phyloP scores from a whole-genome alignment of 2,888 invertebrate genomes.

The Pteria penguin region DNA sequence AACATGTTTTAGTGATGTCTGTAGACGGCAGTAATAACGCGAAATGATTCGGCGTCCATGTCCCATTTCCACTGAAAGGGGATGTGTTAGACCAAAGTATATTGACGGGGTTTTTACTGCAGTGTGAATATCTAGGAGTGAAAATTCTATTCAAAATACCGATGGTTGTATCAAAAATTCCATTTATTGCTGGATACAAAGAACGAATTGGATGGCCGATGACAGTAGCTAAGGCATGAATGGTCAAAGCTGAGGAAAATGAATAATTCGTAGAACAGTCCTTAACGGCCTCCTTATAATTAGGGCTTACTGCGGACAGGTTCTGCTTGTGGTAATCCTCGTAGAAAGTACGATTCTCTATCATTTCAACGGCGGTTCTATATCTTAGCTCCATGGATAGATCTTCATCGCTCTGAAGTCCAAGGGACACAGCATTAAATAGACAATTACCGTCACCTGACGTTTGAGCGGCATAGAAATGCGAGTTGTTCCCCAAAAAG shows the following conservation, averaged over 20 bases:
- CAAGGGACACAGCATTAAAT: slow-evolving; percentile 3
- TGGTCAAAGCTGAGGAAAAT: no score
- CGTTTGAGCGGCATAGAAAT: no score
- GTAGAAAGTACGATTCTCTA: neutral
- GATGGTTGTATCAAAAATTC: slow-evolving; percentile 1
- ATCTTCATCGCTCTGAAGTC: neutral
- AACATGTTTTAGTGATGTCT: neutral
- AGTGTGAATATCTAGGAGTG: no score
- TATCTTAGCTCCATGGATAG: neutral
- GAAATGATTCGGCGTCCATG: no score
- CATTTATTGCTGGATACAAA: slow-evolving; percentile 1
- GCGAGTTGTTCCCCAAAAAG: no score
- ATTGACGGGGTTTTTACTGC: slow-evolving; percentile 3
- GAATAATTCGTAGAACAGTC: neutral
- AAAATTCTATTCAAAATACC: no score
- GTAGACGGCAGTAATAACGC: no score
- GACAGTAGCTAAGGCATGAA: slow-evolving; percentile 5
- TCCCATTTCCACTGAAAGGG: neutral
- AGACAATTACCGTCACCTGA: slow-evolving; percentile 9
- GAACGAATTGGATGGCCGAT: neutral
- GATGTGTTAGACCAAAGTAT: slow-evolving; percentile 9
- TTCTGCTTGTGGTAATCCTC: neutral
- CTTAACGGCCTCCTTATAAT: neutral
- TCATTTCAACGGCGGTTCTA: slow-evolving; percentile 1
- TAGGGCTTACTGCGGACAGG: neutral